phyloP scores from a whole-genome alignment of 1,140 invertebrate species.

The Tachypleus tridentatus region DNA sequence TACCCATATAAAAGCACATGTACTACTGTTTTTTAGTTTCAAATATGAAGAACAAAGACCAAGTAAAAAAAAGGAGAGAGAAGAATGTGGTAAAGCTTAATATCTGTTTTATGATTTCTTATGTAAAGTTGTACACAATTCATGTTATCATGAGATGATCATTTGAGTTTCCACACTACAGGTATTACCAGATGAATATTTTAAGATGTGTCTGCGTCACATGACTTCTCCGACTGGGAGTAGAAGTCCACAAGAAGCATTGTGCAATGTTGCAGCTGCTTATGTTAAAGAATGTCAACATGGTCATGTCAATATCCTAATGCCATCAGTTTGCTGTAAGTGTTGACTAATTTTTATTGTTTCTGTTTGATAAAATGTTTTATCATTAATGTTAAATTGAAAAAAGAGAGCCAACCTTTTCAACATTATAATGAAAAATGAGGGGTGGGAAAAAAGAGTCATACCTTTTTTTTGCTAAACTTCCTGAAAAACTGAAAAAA shows the following conservation, averaged over 20 bases:
- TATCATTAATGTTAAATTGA: slow-evolving; percentile 1
- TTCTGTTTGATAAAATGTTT: slow-evolving; percentile 2
- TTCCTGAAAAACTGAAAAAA: no score
- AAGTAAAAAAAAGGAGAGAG: no score
- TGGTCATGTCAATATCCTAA: slow-evolving; percentile 48
- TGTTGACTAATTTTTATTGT: slow-evolving; percentile 25
- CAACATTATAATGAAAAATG: no score
- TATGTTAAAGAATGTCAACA: slow-evolving; percentile 62
- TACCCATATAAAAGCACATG: no score
- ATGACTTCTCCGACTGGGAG: slow-evolving; percentile 6
- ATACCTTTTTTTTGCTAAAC: no score
- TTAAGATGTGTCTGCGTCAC: slow-evolving; percentile 35
- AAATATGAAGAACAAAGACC: no score
- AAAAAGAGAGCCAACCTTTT: not conserved
- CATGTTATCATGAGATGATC: no score
- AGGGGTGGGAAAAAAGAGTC: no score
- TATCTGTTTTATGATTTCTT: no score
- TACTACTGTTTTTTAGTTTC: no score
- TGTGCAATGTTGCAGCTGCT: slow-evolving; percentile 57
- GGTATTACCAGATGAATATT: slow-evolving; percentile 31
- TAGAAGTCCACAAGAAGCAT: slow-evolving; percentile 5
- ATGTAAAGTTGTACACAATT: no score
- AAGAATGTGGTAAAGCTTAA: no score
- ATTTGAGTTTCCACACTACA: not conserved
- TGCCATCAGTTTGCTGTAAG: slow-evolving; percentile 65